A percentile compares a stretch with the other conserved stretches of the same genome.
Conservation (phyloP, 1,140 invertebrate genomes). For the Papilio polytes region DNA sequence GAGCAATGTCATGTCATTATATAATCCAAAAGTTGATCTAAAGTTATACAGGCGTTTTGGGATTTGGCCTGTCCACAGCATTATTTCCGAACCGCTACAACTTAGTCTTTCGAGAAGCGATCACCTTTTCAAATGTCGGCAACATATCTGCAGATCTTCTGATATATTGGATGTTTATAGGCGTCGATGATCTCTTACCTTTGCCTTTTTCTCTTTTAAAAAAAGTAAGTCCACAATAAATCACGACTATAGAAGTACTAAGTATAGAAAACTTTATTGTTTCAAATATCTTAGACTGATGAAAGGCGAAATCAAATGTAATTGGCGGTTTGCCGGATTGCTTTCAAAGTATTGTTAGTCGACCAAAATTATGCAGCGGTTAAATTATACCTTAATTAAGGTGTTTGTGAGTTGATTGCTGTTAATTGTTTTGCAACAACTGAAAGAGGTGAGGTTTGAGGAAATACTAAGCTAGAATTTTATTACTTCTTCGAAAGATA, state of each 20-base stretch:
- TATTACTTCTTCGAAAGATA: neutral
- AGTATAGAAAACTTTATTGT: neutral
- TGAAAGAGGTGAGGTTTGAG: constrained; percentile 14
- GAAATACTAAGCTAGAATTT: neutral
- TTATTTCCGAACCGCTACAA: no score
- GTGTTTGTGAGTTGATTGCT: constrained; percentile 16
- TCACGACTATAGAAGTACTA: neutral
- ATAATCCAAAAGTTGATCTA: no score
- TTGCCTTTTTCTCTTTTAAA: no score
- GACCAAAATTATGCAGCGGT: constrained; percentile 34
- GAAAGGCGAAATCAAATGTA: constrained; percentile 23
- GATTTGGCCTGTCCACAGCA: no score
- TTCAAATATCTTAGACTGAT: neutral
- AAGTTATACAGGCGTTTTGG: no score
- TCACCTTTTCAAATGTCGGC: no score
- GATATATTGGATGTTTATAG: no score
- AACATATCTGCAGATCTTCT: no score
- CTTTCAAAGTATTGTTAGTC: constrained; percentile 28
- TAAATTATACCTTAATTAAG: constrained; percentile 6
- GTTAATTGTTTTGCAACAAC: constrained; percentile 20
- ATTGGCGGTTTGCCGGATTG: constrained; percentile 26
- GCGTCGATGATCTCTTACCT: no score
- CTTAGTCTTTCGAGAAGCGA: no score
- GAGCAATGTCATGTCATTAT: no score
- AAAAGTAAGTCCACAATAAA: neutral